phyloP scores from a whole-genome alignment of 2,888 invertebrate genomes.

The Oligia fasciuncula region DNA sequence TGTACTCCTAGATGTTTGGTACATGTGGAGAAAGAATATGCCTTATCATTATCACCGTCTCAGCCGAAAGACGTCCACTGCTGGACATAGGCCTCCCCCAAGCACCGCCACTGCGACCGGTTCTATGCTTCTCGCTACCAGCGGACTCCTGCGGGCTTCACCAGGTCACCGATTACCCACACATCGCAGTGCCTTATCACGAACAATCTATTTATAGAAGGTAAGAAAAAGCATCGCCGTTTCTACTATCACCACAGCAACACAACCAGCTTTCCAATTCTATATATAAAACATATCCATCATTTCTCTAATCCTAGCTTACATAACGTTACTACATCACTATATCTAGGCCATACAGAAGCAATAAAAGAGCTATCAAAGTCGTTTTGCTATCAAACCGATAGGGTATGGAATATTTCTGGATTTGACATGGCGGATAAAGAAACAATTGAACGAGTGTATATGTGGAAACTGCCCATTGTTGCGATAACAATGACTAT shows the following conservation, averaged over 20 bases:
- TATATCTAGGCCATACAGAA: conserved; percentile 15
- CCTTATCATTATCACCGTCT: too few relatives aligned
- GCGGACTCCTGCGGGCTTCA: too few relatives aligned
- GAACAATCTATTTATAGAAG: conserved; percentile 5
- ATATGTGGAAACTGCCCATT: conserved; percentile 44
- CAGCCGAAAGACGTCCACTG: too few relatives aligned
- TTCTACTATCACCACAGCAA: conserved; percentile 2
- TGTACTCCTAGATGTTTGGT: background rate
- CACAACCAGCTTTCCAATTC: background rate
- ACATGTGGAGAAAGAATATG: background rate
- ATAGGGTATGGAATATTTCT: conserved; percentile 54
- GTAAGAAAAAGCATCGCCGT: too few relatives aligned
- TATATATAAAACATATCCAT: conserved; percentile 33
- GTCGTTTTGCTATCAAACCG: conserved; percentile 22
- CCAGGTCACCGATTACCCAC: background rate
- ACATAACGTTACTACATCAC: conserved; percentile 26
- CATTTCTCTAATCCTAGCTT: conserved; percentile 37
- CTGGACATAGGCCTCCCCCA: too few relatives aligned
- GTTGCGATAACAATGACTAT: conserved; percentile 33
- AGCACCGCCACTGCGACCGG: too few relatives aligned
- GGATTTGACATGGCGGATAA: conserved; percentile 19
- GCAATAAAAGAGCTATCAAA: conserved; percentile 37
- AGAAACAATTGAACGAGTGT: conserved; percentile 37
- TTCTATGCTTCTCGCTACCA: too few relatives aligned
- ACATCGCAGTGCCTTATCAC: background rate